These are phyloP conservation scores for Crossoptilon crossoptilon DNA, from an alignment of 2,797 vertebrate genomes.

Conservation along the genomic window DNA sequence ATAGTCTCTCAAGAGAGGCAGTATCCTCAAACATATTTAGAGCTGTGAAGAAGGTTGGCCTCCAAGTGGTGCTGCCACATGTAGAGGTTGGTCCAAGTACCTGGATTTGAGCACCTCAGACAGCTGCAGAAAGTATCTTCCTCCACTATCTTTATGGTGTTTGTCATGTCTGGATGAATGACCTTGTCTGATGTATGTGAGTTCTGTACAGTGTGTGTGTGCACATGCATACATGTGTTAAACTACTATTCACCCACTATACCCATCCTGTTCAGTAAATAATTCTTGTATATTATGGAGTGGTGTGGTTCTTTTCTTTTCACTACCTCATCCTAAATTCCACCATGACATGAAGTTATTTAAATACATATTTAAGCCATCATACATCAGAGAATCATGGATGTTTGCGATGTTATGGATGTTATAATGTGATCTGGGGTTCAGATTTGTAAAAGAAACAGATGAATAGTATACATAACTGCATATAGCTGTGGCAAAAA, in stretches of 20 bases:
- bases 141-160: background rate
- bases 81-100: background rate
- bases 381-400: background rate
- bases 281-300: background rate
- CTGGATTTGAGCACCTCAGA: background rate
- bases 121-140: background rate
- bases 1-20: background rate
- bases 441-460: background rate
- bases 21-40: background rate
- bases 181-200: rapidly evolving
- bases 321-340: background rate
- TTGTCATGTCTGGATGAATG: background rate
- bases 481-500: background rate
- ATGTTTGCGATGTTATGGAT: background rate
- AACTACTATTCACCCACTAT: background rate
- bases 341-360: background rate
- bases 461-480: background rate
- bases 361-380: rapidly evolving
- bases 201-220: background rate
- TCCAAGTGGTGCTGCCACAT: rapidly evolving
- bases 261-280: background rate
- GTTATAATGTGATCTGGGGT: background rate
- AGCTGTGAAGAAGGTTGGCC: background rate
- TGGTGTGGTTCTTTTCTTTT: background rate
- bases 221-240: rapidly evolving